Percentiles rank a stretch among this genome's conserved stretches.
Evolutionary conservation across 2,113 vertebrate genomes (phyloP).

Genomic region (Heterotis niloticus): DNA sequence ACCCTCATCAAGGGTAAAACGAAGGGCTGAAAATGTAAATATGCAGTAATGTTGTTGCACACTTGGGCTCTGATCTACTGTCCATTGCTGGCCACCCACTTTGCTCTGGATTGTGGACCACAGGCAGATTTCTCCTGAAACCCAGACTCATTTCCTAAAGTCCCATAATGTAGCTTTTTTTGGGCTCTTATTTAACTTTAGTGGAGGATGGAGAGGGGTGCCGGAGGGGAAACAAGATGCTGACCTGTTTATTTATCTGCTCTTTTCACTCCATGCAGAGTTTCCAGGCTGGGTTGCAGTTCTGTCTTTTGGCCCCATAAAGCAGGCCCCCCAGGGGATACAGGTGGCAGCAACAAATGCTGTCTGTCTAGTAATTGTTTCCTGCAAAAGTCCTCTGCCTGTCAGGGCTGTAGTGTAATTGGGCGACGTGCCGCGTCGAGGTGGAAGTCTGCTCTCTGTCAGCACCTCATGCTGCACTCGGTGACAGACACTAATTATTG

Average conservation of each 20-base stretch:
- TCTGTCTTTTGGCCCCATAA: constrained; percentile 8
- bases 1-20: neutral
- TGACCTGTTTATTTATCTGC: constrained; percentile 16
- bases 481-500: constrained; percentile 30
- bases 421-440: neutral
- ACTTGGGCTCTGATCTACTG: neutral
- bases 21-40: constrained; percentile 15
- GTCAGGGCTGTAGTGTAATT: constrained; percentile 9
- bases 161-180: constrained; percentile 8
- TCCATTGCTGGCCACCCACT: constrained; percentile 39
- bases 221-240: constrained; percentile 9
- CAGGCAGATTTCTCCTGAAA: constrained; percentile 34
- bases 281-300: neutral
- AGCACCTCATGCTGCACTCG: neutral
- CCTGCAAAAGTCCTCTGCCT: constrained; percentile 19
- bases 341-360: constrained; percentile 24
- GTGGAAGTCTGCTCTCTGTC: constrained; percentile 10
- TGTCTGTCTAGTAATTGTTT: constrained; percentile 25
- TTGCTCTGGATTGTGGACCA: constrained; percentile 28
- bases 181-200: neutral
- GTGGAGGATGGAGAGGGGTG: neutral
- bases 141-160: neutral
- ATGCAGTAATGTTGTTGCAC: constrained; percentile 26
- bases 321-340: constrained; percentile 18
- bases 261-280: neutral